Conservation (phyloP, 1,140 invertebrate species). For the Steinernema feltiae region DNA sequence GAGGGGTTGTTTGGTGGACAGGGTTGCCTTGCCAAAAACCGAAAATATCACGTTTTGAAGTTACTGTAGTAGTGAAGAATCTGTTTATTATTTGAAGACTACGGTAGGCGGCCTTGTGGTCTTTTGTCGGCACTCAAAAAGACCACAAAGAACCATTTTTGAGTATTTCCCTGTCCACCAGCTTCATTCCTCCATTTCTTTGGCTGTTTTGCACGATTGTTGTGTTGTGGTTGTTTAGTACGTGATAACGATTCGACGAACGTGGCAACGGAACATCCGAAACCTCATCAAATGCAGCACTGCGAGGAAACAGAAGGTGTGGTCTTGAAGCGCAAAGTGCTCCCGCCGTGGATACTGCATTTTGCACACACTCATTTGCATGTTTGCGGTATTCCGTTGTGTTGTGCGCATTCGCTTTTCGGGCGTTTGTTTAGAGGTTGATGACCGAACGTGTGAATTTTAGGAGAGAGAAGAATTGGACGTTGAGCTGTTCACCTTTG, state of each 20-base stretch:
- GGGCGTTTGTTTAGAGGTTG: neutral
- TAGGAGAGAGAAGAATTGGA: constrained; percentile 76
- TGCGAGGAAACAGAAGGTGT: constrained; percentile 41
- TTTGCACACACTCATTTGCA: too few species aligned
- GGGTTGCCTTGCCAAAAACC: too few species aligned
- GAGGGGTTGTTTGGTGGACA: too few species aligned
- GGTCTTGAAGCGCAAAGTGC: too few species aligned
- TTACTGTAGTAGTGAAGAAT: too few species aligned
- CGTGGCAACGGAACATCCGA: constrained; percentile 37
- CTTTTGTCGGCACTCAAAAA: too few species aligned
- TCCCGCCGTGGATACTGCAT: too few species aligned
- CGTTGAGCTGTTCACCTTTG: constrained; percentile 87
- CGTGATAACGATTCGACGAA: constrained; percentile 35
- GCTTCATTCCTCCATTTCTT: constrained; percentile 17
- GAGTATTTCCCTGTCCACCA: neutral
- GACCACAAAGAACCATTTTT: too few species aligned
- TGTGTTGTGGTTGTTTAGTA: constrained; percentile 37
- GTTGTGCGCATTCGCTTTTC: neutral
- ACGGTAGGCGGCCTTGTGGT: too few species aligned
- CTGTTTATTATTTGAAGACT: too few species aligned
- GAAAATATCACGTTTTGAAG: too few species aligned
- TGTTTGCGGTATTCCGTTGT: constrained; percentile 12
- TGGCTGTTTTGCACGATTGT: constrained; percentile 19
- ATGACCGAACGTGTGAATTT: constrained; percentile 27
- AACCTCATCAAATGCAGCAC: constrained; percentile 43